A percentile compares a stretch with the other conserved stretches of the same genome.
phyloP scores from a whole-genome alignment of 2,888 invertebrate species.

The Trichopria drosophilae region DNA sequence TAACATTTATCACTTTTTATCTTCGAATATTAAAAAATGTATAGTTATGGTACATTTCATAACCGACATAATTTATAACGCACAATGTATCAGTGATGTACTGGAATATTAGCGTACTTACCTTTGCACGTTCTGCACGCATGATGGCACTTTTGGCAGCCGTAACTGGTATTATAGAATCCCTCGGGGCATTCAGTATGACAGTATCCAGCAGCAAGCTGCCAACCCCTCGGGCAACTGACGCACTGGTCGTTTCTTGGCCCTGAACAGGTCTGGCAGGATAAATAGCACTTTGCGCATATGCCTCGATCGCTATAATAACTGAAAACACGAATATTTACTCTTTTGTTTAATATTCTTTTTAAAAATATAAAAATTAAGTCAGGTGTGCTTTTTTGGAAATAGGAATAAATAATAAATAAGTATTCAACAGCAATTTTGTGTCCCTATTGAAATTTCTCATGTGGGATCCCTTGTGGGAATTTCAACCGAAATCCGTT shows the following conservation, averaged over 20 bases:
- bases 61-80: too few relatives aligned
- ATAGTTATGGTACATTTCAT: too few relatives aligned
- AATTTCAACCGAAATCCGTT: too few relatives aligned
- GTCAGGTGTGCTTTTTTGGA: too few relatives aligned
- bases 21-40: too few relatives aligned
- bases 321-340: constrained; percentile 57
- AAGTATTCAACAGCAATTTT: too few relatives aligned
- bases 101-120: too few relatives aligned
- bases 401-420: too few relatives aligned
- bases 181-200: constrained; percentile 85
- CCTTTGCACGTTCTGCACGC: constrained; percentile 87
- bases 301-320: constrained; percentile 85
- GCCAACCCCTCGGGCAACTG: constrained; percentile 78
- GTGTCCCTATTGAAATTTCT: too few relatives aligned
- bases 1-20: too few relatives aligned
- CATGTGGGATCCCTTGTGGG: too few relatives aligned
- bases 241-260: constrained; percentile 84
- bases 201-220: constrained; percentile 81
- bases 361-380: constrained; percentile 1
- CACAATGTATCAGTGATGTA: too few relatives aligned
- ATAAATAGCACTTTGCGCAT: constrained; percentile 81
- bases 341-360: neutral
- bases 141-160: constrained; percentile 87
- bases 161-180: constrained; percentile 79
- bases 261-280: constrained; percentile 84